A percentile compares a stretch with the other conserved stretches of the same genome.
Conservation (phyloP, 2,888 invertebrate species). For the Callinectes sapidus region DNA sequence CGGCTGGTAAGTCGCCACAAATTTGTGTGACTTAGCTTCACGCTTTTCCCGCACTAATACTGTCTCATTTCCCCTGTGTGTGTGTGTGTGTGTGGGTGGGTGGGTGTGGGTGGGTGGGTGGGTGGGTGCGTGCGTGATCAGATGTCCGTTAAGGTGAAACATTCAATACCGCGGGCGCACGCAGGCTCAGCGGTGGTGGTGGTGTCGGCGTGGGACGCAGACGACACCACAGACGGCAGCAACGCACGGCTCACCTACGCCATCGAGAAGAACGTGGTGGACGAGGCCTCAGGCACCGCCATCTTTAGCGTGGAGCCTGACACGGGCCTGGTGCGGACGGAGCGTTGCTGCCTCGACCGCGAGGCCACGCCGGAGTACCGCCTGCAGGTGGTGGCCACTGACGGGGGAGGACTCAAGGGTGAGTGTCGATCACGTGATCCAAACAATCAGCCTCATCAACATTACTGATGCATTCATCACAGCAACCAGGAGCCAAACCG, state of each 20-base stretch:
- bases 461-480: background rate
- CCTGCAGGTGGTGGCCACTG: constrained; percentile 97
- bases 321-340: constrained; percentile 96
- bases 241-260: constrained; percentile 54
- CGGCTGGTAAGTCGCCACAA: constrained; percentile 64
- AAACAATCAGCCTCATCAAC: background rate
- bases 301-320: constrained; percentile 97
- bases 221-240: constrained; percentile 48
- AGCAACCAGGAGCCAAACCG: background rate
- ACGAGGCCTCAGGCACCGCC: constrained; percentile 95
- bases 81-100: no score
- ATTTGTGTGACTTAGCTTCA: no score
- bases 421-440: constrained; percentile 34
- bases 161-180: background rate
- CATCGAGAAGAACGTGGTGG: constrained; percentile 91
- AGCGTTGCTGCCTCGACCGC: constrained; percentile 94
- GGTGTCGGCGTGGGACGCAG: constrained; percentile 61
- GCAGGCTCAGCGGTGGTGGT: constrained; percentile 51
- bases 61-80: no score
- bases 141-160: background rate
- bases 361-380: constrained; percentile 97
- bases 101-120: no score
- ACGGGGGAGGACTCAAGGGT: constrained; percentile 94
- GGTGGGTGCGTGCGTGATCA: background rate
- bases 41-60: no score